Evolutionary conservation across 2,113 vertebrate species (phyloP).

Genomic region (Lophochroa leadbeateri): DNA sequence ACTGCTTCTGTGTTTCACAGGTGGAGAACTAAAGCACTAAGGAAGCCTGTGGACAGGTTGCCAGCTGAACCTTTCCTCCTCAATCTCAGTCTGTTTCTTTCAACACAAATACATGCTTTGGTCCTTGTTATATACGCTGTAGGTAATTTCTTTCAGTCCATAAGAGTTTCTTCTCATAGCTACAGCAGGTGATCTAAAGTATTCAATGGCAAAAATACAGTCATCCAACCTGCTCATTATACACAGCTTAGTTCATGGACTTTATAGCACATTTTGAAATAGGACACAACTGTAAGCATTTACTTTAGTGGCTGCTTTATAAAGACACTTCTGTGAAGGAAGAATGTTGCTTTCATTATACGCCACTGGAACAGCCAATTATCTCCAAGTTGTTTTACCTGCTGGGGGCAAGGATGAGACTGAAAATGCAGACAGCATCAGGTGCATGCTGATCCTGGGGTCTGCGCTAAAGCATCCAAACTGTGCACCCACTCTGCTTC

Average conservation of each 20-base stretch:
- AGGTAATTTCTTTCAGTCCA: neutral
- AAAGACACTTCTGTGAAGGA: neutral
- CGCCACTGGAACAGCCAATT: neutral
- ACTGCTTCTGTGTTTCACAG: neutral
- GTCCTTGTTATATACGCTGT: neutral
- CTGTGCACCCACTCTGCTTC: fast-evolving
- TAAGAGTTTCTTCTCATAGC: neutral
- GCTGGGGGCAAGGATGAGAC: neutral
- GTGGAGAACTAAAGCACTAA: neutral
- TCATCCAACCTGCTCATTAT: neutral
- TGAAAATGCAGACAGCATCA: neutral
- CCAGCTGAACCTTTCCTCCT: neutral
- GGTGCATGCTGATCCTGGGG: neutral
- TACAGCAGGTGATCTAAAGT: neutral
- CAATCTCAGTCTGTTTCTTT: neutral
- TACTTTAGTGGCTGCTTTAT: neutral
- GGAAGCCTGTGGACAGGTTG: neutral
- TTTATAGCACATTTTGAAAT: neutral
- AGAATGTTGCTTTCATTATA: neutral
- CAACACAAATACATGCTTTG: neutral
- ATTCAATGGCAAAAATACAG: conserved; percentile 1
- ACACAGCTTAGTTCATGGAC: neutral
- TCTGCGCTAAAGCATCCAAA: neutral
- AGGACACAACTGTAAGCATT: neutral
- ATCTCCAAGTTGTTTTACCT: neutral